Evolutionary conservation across 2,888 invertebrate genomes (phyloP).

Genomic region (Megastigmus dorsalis): DNA sequence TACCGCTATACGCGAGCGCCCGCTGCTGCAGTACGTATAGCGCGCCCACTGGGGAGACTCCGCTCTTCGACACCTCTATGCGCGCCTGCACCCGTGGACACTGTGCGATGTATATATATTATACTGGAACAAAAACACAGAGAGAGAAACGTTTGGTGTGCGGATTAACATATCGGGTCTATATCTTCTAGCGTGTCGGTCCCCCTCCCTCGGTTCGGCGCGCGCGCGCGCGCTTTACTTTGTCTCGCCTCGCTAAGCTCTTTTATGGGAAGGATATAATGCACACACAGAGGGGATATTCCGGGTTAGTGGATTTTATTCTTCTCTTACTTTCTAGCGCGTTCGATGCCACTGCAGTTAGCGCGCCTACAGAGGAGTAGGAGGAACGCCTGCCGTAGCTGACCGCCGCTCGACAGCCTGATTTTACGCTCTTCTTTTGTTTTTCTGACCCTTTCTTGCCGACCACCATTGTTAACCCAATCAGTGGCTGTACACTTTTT

Average conservation of each 20-base stretch:
- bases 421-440: neutral
- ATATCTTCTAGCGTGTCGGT: too few species aligned
- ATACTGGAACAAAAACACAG: neutral
- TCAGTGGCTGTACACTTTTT: too few species aligned
- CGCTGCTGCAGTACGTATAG: too few species aligned
- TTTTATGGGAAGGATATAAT: too few species aligned
- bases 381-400: too few species aligned
- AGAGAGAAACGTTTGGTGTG: neutral
- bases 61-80: constrained; percentile 1
- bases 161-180: constrained; percentile 35
- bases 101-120: neutral
- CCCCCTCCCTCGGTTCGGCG: neutral
- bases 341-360: too few species aligned
- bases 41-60: neutral
- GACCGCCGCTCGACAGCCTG: too few species aligned
- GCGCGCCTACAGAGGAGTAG: too few species aligned
- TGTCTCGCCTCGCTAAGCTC: constrained; percentile 24
- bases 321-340: neutral
- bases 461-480: neutral
- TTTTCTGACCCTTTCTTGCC: constrained; percentile 7
- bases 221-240: neutral
- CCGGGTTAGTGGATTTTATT: constrained; percentile 10
- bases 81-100: too few species aligned
- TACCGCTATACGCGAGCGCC: neutral
- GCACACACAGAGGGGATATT: neutral